Base-by-base conservation (phyloP, 2,113 vertebrate species). In the Tichodroma muraria region DNA sequence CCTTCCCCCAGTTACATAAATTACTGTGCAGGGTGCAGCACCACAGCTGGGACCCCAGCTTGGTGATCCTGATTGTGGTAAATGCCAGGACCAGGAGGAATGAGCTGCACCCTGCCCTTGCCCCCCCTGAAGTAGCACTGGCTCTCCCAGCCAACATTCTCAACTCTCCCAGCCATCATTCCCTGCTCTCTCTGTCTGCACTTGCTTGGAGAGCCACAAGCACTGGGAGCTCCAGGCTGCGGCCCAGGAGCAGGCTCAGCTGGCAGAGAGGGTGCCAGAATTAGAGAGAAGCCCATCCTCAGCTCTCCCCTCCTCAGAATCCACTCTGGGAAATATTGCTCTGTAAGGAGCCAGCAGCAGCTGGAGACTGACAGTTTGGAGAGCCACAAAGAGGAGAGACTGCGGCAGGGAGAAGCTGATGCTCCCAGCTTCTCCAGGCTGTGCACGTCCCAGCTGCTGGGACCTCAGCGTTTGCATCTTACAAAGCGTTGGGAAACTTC, bases 401-500 rank as follows among this genome's bases (percentile, higher is more conserved):
- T 3, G 3, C 1, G 3, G 23, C 2, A 4, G 35, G 50, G 52
- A 66, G 25, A 31, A 50, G 54, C 33, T 0, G 3, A 31, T 5
- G 5, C 14, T 66, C 65, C 45, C 15, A 7, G 10, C 15, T 25
- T 17, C 65, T 54, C 82, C 1, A 1, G 18, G 47, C 18, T 1
- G 14, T 0, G 1, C 6, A 0, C 20, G 28, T 28, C 40, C 73
- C 24, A 5, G 44, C 37, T 61, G 65, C 70, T 4, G 4, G 57
- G 19, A 15, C 38, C 16, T 20, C 4, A 0, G 54, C 3, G 4
- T 13, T 23, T 28, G 31, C 72, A 16, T 40, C 65, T 42, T 28
- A 23, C 37, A 1, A 1, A 38, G 35, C 3, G 0, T 18, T 0
- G 0, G 61, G 37, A 79, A 93, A 81, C 81, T 81, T 75, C 52